phyloP scores from a whole-genome alignment of 2,797 vertebrate genomes.

The Argentina silus region DNA sequence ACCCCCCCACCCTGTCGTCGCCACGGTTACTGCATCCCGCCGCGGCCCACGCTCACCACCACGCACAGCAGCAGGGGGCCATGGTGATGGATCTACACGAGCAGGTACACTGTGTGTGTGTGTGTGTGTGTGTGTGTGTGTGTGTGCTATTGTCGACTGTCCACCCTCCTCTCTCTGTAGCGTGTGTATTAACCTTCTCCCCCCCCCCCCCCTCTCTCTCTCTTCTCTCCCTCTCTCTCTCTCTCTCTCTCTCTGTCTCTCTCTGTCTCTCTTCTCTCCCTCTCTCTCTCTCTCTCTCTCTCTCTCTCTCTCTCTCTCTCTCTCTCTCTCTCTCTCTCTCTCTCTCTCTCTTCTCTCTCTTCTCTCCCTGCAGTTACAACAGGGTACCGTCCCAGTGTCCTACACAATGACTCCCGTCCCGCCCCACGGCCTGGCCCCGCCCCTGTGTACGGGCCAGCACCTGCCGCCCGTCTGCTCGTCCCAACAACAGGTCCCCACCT shows the following conservation, averaged over 20 bases:
- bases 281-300: constrained; percentile 23
- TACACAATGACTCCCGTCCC: constrained; percentile 93
- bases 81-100: constrained; percentile 95
- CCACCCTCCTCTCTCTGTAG: background rate
- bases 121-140: background rate
- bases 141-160: background rate
- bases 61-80: constrained; percentile 86
- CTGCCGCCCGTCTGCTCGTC: constrained; percentile 90
- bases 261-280: constrained; percentile 10
- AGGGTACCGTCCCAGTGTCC: constrained; percentile 91
- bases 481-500: constrained; percentile 91
- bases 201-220: too few relatives aligned
- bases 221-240: constrained; percentile 14
- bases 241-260: constrained; percentile 25
- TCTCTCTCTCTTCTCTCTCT: constrained; percentile 13
- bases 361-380: constrained; percentile 82
- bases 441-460: constrained; percentile 93
- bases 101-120: constrained; percentile 76
- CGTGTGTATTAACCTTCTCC: background rate
- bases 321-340: constrained; percentile 16
- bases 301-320: constrained; percentile 16
- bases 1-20: constrained; percentile 89
- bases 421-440: constrained; percentile 90
- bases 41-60: constrained; percentile 81
- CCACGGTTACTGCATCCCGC: constrained; percentile 85